Evolutionary conservation across 2,888 invertebrate genomes (phyloP).

Genomic region (Smittia sp.): DNA sequence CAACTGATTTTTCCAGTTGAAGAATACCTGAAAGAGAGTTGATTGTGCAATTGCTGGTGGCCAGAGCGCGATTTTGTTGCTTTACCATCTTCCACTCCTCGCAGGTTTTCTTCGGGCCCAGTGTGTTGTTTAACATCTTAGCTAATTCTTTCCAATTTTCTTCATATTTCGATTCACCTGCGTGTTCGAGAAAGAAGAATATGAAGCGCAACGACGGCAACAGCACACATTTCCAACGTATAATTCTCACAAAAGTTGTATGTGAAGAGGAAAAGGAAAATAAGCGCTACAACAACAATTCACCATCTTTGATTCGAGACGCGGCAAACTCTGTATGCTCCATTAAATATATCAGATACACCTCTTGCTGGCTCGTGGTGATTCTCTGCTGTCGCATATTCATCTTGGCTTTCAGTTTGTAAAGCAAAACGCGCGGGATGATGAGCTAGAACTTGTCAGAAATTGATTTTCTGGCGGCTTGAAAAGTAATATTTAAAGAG

Average conservation of each 20-base stretch:
- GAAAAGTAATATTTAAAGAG: constrained; percentile 7
- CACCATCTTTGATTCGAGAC: constrained; percentile 36
- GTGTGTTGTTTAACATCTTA: constrained; percentile 24
- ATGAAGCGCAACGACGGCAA: background rate
- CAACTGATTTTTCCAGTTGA: constrained; percentile 35
- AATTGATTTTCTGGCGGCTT: background rate
- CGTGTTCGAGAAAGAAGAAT: background rate
- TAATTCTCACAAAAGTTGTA: background rate
- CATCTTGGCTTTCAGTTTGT: background rate
- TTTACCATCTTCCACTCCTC: constrained; percentile 31
- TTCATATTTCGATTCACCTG: constrained; percentile 32
- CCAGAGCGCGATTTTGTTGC: background rate
- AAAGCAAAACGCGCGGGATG: background rate
- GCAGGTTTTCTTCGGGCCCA: constrained; percentile 32
- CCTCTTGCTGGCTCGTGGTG: constrained; percentile 33
- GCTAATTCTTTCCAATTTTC: constrained; percentile 36
- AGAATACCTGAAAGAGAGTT: constrained; percentile 21
- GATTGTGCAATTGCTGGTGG: background rate
- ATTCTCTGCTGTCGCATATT: constrained; percentile 38
- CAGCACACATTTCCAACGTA: background rate
- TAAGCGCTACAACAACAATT: background rate
- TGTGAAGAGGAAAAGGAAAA: background rate
- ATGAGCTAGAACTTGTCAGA: background rate
- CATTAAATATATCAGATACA: constrained; percentile 34
- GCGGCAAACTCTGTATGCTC: constrained; percentile 35